Evolutionary conservation across 2,113 vertebrate genomes (phyloP).

Genomic region (Antigone vipio): DNA sequence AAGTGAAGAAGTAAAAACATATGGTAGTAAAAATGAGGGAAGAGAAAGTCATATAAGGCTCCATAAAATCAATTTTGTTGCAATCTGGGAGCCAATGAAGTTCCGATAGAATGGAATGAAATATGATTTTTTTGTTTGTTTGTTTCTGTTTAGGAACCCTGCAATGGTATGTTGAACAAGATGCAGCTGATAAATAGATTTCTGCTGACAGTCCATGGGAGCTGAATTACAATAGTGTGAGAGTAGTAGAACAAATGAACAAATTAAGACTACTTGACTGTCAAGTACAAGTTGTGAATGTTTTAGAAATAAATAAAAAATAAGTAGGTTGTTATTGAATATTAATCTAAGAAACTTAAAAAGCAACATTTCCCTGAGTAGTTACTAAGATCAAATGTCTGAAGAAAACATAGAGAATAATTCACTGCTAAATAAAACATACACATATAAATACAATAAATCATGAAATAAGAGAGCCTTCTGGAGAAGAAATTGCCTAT

Average conservation of each 20-base stretch:
- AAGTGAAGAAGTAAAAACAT: conserved; percentile 16
- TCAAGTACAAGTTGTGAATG: not conserved
- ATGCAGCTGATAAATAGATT: conserved; percentile 1
- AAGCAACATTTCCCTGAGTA: not conserved
- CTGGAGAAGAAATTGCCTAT: not conserved
- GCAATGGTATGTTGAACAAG: not conserved
- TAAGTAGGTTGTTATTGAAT: not conserved
- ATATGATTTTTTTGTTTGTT: not conserved
- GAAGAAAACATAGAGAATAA: not conserved
- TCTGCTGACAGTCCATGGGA: not conserved
- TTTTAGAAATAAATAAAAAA: not conserved
- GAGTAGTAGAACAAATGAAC: not conserved
- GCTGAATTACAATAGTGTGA: not conserved
- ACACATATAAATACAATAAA: not conserved
- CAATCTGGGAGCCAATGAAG: conserved; percentile 9
- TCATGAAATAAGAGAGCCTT: not conserved
- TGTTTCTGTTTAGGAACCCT: not conserved
- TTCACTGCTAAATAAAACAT: not conserved
- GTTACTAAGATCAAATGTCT: not conserved
- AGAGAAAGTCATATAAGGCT: not conserved
- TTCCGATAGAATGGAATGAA: not conserved
- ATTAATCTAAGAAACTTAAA: not conserved
- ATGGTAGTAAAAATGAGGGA: conserved; percentile 7
- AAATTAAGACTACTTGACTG: not conserved
- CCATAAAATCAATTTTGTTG: conserved; percentile 2